Evolutionary conservation across 2,113 vertebrate genomes (phyloP), one percentile per base, ranked within the genome.

Genomic region (Tretioscincus oriximinensis): DNA sequence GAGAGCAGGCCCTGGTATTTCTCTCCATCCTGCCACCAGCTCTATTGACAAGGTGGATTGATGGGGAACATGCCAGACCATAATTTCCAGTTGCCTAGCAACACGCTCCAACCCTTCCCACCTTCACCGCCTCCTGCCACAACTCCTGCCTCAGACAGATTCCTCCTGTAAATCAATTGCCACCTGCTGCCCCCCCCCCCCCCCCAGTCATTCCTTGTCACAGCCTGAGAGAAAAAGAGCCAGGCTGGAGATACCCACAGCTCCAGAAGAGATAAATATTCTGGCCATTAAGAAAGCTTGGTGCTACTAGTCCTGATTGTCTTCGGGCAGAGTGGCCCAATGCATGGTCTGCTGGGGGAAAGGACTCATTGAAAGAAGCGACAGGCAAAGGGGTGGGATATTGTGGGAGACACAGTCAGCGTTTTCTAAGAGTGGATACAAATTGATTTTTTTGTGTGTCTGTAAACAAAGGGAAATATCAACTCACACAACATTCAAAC

Each of bases 81-180:
- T 76, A 75, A 69, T 81, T 81, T 65, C 73, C n/a, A 1, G 80
- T 81, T 81, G 80, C 80, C 65, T 64, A 29, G 80, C 80, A 81
- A 81, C 80, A 60, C 61, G 60, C 54, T 22, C 49, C 80, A 60
- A 75, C 60, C 72, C 26, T 9, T 49, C 51, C 31, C 73, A 58
- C 10, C 78, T 64, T 3, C 60, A 41, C n/a, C 63, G 10, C 28
- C 66, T 3, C 16, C 67, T 14, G 20, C 78, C 72, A 22, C 75
- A 9, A 54, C 10, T n/a, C 66, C 63, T 41, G 31, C 77, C 66
- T 70, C 77, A 22, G 64, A 81, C 63, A 60, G 51, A 76, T 69
- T 81, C 77, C 80, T 81, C 80, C 73, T 68, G 80, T 76, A 81
- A 81, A 81, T 81, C 80, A 81, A 76, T 81, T 68, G 80, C 80